Evolutionary conservation across 35 echinoderm and acorn worm genomes (phyloP), one percentile per base, ranked within the genome.

Genomic region (Lytechinus pictus): DNA sequence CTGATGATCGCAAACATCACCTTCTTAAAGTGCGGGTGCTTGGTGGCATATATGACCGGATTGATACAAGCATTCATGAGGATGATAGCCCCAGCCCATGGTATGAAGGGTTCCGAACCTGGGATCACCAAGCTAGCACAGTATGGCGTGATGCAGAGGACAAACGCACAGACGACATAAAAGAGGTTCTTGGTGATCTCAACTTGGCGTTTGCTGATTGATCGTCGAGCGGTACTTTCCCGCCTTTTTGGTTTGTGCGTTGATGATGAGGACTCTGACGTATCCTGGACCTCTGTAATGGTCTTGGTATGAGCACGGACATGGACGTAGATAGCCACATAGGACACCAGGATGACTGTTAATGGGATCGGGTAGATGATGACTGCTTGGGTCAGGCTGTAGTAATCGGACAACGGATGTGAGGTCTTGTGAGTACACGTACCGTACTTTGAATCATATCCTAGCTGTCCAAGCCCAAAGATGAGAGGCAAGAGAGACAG

Each of bases 141-240:
- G 56, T 99, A 99, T 8, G 98, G 98, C 9, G 98, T 99, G 56
- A 97, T 97, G 94, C 97, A 99, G 28, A 99, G 52, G 33, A 97
- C 54, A 91, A 97, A 97, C 5, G 97, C 97, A 55, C 92, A 94
- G 9, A 97, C 97, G 19, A 97, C 97, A 96, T 97, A 97, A 87
- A 99, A 99, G 72, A 99, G 89, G 90, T 97, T 99, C 95, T 99
- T 97, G 54, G 98, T 97, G 27, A 99, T 96, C 79, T 99, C 96
- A 2, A 98, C 94, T 52, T 98, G 97, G 61, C 97, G 60, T 29
- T 94, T 95, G 94, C 97, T 98, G 52, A 95, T 96, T 8, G 94
- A 91, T 27, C 95, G 93, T 10, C 86, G 86, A 14, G 96, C 92
- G 27, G 96, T 91, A 66, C 97, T 97, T 93, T 98, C 97, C 57